Base-by-base conservation (phyloP, 2,888 invertebrate species). In the Tenthredo livida region DNA sequence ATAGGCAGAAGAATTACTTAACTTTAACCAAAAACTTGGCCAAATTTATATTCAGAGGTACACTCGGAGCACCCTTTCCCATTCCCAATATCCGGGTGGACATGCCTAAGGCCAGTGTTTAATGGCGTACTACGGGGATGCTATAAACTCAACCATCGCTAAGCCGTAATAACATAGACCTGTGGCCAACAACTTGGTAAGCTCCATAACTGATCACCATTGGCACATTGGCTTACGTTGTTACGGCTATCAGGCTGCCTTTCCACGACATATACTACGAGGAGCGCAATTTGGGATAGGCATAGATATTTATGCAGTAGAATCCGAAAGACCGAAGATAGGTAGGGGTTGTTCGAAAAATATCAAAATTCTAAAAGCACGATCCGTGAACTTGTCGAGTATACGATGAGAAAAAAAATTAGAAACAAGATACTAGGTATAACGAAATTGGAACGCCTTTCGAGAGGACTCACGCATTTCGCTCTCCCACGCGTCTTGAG, bases 131-230 rank as follows among this genome's bases (percentile, higher is more conserved):
- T 61, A 43, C 12, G n/a, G 80, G 65, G 58, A 65, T 9, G 65
- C 80, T 43, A 54, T 65, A 65, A 65, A 80, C 61, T 80, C 25
- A 80, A 80, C 80, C 80, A 40, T 40, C 80, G 61, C 80, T 80
- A 65, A 80, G 80, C 61, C 80, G 40, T 80, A 80, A 65, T 80
- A 80, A 80, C 80, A 65, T 65, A 65, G 80, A 80, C 40, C 61
- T 61, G 80, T 61, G 65, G 50, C 80, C 54, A 80, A 80, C 80
- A 80, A 80, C 80, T 80, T 80, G 80, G 80, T 80, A 80, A 80
- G 33, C 80, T 80, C 80, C 65, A 65, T 80, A 80, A 80, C 80
- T 80, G 80, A 80, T 80, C 80, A 80, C 80, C 61, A 80, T 61
- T 80, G 80, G 80, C 80, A 80, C 80, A 40, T 80, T 40, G 80